Conservation (phyloP, 1,140 invertebrate genomes). For the Solenopsis fugax region DNA sequence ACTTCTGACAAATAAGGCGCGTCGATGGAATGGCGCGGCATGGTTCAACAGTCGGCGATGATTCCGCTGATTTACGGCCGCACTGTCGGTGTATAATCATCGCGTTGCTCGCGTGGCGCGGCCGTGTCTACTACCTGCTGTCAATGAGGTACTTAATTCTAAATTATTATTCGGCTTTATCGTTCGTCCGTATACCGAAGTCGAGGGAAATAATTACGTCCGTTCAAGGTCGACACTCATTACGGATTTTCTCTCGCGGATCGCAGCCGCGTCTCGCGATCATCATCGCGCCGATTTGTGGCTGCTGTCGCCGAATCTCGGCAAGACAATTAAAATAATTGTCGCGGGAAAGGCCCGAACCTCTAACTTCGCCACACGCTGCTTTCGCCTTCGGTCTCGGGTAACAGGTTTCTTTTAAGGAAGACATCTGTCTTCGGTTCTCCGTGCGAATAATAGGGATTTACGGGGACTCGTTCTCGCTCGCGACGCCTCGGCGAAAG, state of each 20-base stretch:
- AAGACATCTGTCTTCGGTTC: conserved; percentile 66
- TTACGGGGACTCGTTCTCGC: conserved; percentile 53
- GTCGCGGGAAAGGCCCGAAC: neutral
- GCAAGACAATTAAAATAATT: conserved; percentile 18
- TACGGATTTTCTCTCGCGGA: neutral
- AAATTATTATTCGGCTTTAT: conserved; percentile 69
- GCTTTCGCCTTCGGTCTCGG: conserved; percentile 17
- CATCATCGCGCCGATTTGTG: neutral
- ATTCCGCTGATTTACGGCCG: conserved; percentile 69
- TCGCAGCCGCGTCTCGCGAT: neutral
- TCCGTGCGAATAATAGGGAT: conserved; percentile 66
- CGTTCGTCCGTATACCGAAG: conserved; percentile 16
- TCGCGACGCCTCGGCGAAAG: conserved; percentile 14
- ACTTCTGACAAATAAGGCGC: conserved; percentile 43
- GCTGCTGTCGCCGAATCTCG: neutral
- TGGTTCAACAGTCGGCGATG: conserved; percentile 33
- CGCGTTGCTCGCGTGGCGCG: conserved; percentile 51
- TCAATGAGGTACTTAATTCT: conserved; percentile 70
- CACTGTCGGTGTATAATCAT: conserved; percentile 66
- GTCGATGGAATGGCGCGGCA: conserved; percentile 17
- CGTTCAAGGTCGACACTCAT: neutral
- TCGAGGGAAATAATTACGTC: conserved; percentile 39
- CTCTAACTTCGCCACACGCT: neutral
- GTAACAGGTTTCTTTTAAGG: conserved; percentile 61
- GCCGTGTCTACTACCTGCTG: conserved; percentile 51